Percentiles rank a stretch among this genome's conserved stretches.
Conservation (phyloP, 2,888 invertebrate genomes). For the Monochamus alternatus region DNA sequence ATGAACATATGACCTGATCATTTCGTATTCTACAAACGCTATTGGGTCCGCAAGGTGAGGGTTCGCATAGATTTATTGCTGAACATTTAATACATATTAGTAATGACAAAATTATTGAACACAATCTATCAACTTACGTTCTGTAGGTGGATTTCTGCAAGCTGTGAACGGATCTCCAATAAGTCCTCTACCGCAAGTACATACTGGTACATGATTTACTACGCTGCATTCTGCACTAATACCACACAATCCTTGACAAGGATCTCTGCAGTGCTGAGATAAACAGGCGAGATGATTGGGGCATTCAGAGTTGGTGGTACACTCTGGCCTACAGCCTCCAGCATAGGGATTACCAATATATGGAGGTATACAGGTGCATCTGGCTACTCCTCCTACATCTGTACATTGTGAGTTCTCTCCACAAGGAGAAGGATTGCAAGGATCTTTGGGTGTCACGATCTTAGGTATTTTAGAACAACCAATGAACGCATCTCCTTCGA, state of each 20-base stretch:
- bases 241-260: constrained; percentile 89
- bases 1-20: constrained; percentile 77
- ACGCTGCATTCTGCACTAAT: constrained; percentile 87
- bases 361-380: constrained; percentile 90
- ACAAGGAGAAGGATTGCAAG: constrained; percentile 87
- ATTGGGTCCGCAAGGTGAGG: constrained; percentile 77
- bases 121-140: constrained; percentile 72
- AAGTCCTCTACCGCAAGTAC: constrained; percentile 84
- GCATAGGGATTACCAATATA: constrained; percentile 91
- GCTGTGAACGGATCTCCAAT: constrained; percentile 89
- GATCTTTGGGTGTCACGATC: constrained; percentile 70
- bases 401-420: constrained; percentile 88
- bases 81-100: constrained; percentile 27
- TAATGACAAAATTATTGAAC: background rate
- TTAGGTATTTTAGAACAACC: constrained; percentile 78
- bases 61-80: constrained; percentile 73
- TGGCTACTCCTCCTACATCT: constrained; percentile 78
- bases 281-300: constrained; percentile 84
- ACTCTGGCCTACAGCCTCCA: constrained; percentile 90
- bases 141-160: constrained; percentile 76
- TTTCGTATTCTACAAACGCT: constrained; percentile 74
- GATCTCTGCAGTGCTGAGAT: constrained; percentile 89
- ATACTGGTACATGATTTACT: constrained; percentile 87
- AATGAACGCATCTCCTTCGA: constrained; percentile 88
- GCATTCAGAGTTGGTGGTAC: constrained; percentile 87